Conservation (phyloP, 2,797 vertebrate genomes). For the Myripristis jacobus region DNA sequence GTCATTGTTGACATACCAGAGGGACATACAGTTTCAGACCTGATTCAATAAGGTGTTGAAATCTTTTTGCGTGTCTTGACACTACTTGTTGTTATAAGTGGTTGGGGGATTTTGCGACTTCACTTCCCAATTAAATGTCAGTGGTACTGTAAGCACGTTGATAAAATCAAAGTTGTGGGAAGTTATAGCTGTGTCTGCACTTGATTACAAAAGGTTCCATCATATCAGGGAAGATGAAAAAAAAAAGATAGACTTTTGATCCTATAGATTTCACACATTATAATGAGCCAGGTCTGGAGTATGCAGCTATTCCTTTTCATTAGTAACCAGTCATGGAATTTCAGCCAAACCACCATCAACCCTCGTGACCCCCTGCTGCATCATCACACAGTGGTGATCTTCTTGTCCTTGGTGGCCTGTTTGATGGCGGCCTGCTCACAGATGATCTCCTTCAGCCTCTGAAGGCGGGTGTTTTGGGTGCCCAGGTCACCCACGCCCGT, state of each 20-base stretch:
- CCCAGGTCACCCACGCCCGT: conserved; percentile 95
- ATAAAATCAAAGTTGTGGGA: conserved; percentile 19
- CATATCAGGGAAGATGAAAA: conserved; percentile 41
- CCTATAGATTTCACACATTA: conserved; percentile 24
- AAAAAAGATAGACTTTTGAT: conserved; percentile 28
- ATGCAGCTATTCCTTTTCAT: neutral
- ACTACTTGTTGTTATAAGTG: neutral
- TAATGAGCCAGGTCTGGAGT: conserved; percentile 28
- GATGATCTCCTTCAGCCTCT: conserved; percentile 98
- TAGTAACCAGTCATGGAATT: neutral
- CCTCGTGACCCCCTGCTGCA: neutral
- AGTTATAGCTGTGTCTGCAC: conserved; percentile 29
- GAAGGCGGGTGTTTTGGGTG: conserved; percentile 93
- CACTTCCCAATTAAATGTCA: conserved; percentile 52
- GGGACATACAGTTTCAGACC: neutral
- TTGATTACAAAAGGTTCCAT: conserved; percentile 23
- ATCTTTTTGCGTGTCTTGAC: neutral
- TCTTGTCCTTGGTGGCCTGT: conserved; percentile 99
- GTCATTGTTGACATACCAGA: neutral
- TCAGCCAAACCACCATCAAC: neutral
- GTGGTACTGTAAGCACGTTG: conserved; percentile 1
- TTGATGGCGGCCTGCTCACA: conserved; percentile 99
- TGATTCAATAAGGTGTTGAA: neutral
- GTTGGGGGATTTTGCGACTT: conserved; percentile 27
- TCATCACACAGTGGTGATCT: conserved; percentile 93